Percentiles rank a stretch among this genome's conserved stretches.
These are phyloP conservation scores for Mandrillus leucophaeus DNA, from an alignment of 2,113 vertebrate species.

Conservation along the genomic window DNA sequence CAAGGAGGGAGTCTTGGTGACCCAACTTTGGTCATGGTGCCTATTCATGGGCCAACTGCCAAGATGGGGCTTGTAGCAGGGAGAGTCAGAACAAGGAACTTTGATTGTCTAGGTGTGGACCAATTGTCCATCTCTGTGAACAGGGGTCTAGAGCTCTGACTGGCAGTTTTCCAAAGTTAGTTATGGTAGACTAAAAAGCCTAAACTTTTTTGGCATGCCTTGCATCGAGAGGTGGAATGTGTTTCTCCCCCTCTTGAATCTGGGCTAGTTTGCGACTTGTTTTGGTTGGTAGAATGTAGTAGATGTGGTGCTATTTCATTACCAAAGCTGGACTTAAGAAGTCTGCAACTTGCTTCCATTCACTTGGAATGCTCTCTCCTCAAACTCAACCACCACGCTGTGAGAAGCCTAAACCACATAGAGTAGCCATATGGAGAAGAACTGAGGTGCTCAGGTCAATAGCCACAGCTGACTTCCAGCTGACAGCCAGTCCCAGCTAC, in stretches of 20 bases:
- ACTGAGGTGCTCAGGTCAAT: too few relatives aligned
- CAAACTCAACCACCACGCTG: not conserved
- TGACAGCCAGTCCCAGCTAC: not conserved
- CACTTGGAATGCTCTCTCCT: not conserved
- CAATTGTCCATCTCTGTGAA: not conserved
- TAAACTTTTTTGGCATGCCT: not conserved
- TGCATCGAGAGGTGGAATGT: not conserved
- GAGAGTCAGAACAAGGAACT: not conserved
- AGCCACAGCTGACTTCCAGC: not conserved
- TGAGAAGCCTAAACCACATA: not conserved
- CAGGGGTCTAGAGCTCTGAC: not conserved
- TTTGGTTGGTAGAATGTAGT: not conserved
- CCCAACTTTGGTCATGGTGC: not conserved
- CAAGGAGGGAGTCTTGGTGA: not conserved
- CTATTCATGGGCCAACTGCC: not conserved
- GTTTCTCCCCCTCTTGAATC: not conserved
- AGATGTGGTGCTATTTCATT: not conserved
- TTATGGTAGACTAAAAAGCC: not conserved
- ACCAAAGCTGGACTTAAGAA: not conserved
- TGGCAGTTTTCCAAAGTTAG: not conserved
- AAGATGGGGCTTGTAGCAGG: not conserved
- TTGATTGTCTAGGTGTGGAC: not conserved
- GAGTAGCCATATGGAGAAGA: not conserved
- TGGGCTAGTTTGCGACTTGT: not conserved
- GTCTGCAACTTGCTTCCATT: not conserved